A percentile compares a stretch with the other conserved stretches of the same genome.
phyloP scores from a whole-genome alignment of 2,888 invertebrate genomes.

The Parapristionchus giblindavisi region DNA sequence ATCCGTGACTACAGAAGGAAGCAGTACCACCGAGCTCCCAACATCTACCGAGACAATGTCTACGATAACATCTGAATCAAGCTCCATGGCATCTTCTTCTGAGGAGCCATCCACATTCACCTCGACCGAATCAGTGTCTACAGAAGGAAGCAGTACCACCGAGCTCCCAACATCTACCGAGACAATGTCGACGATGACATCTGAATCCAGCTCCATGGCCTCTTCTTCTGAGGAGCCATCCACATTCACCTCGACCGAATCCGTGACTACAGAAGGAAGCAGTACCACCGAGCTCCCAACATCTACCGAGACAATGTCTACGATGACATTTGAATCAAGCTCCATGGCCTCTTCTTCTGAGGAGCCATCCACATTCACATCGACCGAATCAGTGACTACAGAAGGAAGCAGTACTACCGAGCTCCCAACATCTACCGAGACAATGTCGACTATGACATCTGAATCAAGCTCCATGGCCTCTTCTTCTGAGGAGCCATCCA shows the following conservation, averaged over 20 bases:
- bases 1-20: too few relatives aligned
- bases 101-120: background rate
- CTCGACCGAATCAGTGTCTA: too few relatives aligned
- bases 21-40: too few relatives aligned
- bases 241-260: background rate
- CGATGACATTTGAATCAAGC: background rate
- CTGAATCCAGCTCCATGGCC: background rate
- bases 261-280: background rate
- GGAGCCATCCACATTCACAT: background rate
- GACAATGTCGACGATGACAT: background rate
- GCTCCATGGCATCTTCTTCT: background rate
- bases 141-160: too few relatives aligned
- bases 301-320: background rate
- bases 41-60: too few relatives aligned
- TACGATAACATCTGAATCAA: background rate
- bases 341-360: background rate
- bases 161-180: too few relatives aligned
- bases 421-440: slow-evolving; percentile 2
- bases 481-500: background rate
- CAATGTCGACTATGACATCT: background rate
- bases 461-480: background rate
- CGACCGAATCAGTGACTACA: background rate
- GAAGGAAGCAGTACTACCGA: background rate
- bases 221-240: background rate
- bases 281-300: background rate